Evolutionary conservation across 2,797 vertebrate species (phyloP).

Genomic region (Galago senegalensis): DNA sequence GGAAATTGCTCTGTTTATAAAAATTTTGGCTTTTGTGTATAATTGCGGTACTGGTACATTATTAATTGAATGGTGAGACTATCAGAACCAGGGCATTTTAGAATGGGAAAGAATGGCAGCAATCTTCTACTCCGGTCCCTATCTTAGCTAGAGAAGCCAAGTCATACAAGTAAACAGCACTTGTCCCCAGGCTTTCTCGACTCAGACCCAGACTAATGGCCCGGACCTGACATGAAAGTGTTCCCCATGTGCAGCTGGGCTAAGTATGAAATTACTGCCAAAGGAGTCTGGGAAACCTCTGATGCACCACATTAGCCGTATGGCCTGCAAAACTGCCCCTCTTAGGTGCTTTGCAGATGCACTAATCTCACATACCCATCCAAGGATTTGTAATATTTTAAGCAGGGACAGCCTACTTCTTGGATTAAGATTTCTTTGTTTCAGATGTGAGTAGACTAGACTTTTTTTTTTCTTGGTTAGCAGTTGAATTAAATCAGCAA

Average conservation of each 20-base stretch:
- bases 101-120: neutral
- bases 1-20: neutral
- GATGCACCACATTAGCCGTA: neutral
- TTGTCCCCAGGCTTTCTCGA: neutral
- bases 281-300: neutral
- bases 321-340: neutral
- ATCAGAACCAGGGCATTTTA: neutral
- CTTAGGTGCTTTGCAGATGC: neutral
- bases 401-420: slow-evolving; percentile 20
- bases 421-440: slow-evolving; percentile 73
- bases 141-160: neutral
- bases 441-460: slow-evolving; percentile 66
- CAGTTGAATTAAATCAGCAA: slow-evolving; percentile 79
- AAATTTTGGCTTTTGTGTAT: neutral
- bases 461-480: neutral
- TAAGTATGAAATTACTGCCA: neutral
- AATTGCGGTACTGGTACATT: neutral
- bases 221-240: no score
- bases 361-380: neutral
- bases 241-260: neutral
- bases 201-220: neutral
- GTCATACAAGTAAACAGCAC: neutral
- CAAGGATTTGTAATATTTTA: slow-evolving; percentile 57
- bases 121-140: neutral
- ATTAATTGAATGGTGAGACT: neutral